Evolutionary conservation across 2,113 vertebrate genomes (phyloP).

Genomic region (Edolisoma coerulescens): DNA sequence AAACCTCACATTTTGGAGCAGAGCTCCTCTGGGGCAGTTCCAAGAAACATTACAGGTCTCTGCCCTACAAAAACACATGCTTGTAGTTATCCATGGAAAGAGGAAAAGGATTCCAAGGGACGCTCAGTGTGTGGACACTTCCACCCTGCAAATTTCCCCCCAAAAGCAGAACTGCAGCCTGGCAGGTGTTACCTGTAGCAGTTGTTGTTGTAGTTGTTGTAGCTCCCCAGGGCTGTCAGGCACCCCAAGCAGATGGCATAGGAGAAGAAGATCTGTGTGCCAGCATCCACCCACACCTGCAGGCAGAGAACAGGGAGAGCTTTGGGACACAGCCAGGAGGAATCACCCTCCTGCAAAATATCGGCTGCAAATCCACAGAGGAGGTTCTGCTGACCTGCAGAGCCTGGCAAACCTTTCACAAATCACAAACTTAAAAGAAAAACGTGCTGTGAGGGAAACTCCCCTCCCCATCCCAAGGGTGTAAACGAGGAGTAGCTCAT

Average conservation of each 20-base stretch:
- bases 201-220: constrained; percentile 97
- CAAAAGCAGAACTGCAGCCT: fast-evolving
- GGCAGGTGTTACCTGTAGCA: constrained; percentile 87
- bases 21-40: background rate
- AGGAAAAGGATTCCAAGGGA: background rate
- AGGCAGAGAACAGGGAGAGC: background rate
- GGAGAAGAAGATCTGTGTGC: constrained; percentile 98
- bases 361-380: background rate
- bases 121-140: background rate
- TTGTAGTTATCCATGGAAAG: background rate
- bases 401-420: background rate
- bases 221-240: constrained; percentile 94
- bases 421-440: background rate
- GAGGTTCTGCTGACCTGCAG: too few species aligned
- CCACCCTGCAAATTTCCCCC: fast-evolving
- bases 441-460: background rate
- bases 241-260: constrained; percentile 98
- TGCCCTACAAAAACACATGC: background rate
- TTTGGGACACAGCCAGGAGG: background rate
- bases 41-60: background rate
- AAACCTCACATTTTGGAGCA: background rate
- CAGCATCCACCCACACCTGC: constrained; percentile 98
- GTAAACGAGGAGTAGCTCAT: background rate
- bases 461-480: background rate
- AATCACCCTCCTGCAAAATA: background rate